Evolutionary conservation across 1,140 invertebrate genomes (phyloP).

Genomic region (Amphibalanus amphitrite): DNA sequence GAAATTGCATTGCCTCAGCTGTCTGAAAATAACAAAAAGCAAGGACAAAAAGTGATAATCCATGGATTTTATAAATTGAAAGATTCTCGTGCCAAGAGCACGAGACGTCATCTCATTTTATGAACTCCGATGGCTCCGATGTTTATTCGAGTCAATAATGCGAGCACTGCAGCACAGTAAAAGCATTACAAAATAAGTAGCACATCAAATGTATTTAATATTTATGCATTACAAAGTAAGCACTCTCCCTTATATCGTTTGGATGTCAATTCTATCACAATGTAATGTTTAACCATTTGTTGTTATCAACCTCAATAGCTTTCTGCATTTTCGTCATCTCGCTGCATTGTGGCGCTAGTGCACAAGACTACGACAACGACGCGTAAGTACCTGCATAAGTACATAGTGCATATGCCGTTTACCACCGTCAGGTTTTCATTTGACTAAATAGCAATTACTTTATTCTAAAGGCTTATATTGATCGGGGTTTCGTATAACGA

Average conservation of each 20-base stretch:
- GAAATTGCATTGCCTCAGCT: too few species aligned
- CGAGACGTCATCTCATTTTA: background rate
- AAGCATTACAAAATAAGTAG: too few species aligned
- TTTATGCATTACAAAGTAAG: background rate
- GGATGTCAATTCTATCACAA: background rate
- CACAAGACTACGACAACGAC: background rate
- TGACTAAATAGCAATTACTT: too few species aligned
- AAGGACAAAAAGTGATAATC: too few species aligned
- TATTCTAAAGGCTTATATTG: too few species aligned
- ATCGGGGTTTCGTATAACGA: too few species aligned
- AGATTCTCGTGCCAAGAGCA: conserved; percentile 1
- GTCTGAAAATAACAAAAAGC: too few species aligned
- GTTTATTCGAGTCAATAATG: too few species aligned
- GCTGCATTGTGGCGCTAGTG: background rate
- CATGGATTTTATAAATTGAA: background rate
- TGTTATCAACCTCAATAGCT: background rate
- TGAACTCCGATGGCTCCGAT: background rate
- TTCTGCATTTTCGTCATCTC: background rate
- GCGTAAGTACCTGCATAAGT: background rate
- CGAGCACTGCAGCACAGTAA: too few species aligned
- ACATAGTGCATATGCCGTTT: too few species aligned
- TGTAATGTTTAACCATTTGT: background rate
- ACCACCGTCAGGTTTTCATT: too few species aligned
- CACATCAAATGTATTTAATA: background rate
- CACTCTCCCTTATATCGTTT: background rate